Conservation (phyloP, 1,140 invertebrate genomes). For the Ostrea edulis region DNA sequence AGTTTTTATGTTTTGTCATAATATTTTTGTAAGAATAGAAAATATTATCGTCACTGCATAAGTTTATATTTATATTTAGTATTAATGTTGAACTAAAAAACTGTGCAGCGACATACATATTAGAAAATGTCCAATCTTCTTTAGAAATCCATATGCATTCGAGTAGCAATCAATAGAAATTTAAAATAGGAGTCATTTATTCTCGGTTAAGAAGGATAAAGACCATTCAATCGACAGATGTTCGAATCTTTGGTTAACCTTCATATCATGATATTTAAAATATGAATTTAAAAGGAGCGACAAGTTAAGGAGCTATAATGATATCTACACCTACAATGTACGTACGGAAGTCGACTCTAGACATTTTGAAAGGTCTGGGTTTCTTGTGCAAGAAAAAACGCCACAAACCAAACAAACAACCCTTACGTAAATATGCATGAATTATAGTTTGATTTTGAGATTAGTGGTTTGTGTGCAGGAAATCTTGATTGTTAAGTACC, state of each 20-base stretch:
- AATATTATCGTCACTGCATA: too few species aligned
- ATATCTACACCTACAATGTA: neutral
- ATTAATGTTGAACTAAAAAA: too few species aligned
- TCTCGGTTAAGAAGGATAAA: neutral
- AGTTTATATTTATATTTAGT: too few species aligned
- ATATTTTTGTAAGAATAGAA: too few species aligned
- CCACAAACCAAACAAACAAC: neutral
- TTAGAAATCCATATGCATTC: too few species aligned
- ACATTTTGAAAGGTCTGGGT: too few species aligned
- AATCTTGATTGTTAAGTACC: too few species aligned
- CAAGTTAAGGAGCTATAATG: neutral
- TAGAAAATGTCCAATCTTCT: too few species aligned
- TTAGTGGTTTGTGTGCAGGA: too few species aligned
- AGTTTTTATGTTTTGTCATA: too few species aligned
- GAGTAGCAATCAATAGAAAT: neutral
- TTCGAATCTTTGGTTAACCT: neutral
- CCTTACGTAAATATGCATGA: neutral
- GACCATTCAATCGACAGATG: neutral
- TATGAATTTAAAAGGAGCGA: neutral
- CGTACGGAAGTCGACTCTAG: neutral
- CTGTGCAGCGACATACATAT: too few species aligned
- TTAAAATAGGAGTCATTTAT: neutral
- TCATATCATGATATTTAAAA: neutral
- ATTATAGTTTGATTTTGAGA: too few species aligned
- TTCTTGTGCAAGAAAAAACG: neutral